Conservation (phyloP, 2,888 invertebrate genomes). For the Eulithis testata region DNA sequence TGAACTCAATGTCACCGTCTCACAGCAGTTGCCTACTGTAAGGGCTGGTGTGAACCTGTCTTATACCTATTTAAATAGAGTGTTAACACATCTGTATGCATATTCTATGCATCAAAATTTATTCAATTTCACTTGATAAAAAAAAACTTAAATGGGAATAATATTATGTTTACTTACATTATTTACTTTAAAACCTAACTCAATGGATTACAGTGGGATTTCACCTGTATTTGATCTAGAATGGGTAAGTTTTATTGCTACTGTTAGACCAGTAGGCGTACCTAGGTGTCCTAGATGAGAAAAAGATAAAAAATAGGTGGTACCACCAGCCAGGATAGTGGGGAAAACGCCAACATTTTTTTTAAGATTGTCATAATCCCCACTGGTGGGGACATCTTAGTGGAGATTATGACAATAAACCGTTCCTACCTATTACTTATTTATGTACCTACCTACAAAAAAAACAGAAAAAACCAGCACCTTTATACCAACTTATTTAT, state of each 20-base stretch:
- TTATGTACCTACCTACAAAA: too few species aligned
- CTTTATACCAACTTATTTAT: too few species aligned
- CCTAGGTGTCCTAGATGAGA: neutral
- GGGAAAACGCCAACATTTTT: too few species aligned
- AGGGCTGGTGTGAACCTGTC: slow-evolving; percentile 59
- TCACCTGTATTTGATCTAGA: neutral
- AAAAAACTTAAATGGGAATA: neutral
- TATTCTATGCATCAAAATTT: neutral
- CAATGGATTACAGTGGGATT: slow-evolving; percentile 34
- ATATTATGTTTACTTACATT: neutral
- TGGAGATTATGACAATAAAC: too few species aligned
- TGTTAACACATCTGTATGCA: neutral
- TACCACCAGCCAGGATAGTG: too few species aligned
- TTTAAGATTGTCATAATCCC: too few species aligned
- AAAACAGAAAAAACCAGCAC: too few species aligned
- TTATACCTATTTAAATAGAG: slow-evolving; percentile 45
- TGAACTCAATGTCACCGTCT: slow-evolving; percentile 52
- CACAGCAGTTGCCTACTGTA: slow-evolving; percentile 61
- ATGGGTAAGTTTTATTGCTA: slow-evolving; percentile 22
- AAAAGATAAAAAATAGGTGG: too few species aligned
- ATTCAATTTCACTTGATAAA: neutral
- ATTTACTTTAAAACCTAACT: neutral
- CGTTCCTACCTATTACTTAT: too few species aligned
- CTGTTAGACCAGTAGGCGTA: neutral
- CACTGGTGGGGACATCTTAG: too few species aligned